Evolutionary conservation across 2,888 invertebrate genomes (phyloP), one percentile per base, ranked within the genome.

Genomic region (Helobdella robusta): DNA sequence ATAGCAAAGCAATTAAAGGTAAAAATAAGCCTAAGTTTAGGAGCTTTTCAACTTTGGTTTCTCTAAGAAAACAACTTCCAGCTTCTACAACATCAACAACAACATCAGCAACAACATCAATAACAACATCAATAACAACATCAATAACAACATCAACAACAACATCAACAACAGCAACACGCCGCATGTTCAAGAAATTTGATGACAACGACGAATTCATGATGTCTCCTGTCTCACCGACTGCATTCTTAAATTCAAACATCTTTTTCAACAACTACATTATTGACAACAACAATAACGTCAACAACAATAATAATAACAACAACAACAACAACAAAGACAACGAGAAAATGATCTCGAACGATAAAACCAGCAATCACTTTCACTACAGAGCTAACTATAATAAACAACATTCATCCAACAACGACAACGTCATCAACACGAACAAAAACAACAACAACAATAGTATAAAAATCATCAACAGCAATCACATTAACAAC

Each of bases 201-300:
- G 56, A 56, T 18, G 56, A 56, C 56, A 28, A 56, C 32, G 56
- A 56, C 56, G 56, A 56, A 30, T 56, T 30, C 15, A 28, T 56
- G 28, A 25, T 56, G 56, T 56, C 56, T 28, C 56, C 54, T 20
- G 25, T 20, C 18, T 54, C 54, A 25, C 54, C 20, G 23, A 15
- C n/a, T 15, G n/a, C 44, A 40, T 40, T n/a, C n/a, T 40, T 40
- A 11, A n/a, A n/a, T n/a, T n/a, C n/a, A n/a, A n/a, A n/a, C n/a
- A n/a, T n/a, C n/a, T n/a, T n/a, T n/a, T 15, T 15, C 20, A 52
- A 52, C 20, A 52, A 52, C 20, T 15, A 52, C 20, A 52, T 20
- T 18, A 52, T 15, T 52, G 20, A 52, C 20, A 52, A 52, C 20
- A 52, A 52, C 20, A 52, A 52, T 52, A 52, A 52, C 20, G 20